A percentile compares a stretch with the other conserved stretches of the same genome.
Conservation (phyloP, 2,113 vertebrate genomes). For the Grantiella picta region DNA sequence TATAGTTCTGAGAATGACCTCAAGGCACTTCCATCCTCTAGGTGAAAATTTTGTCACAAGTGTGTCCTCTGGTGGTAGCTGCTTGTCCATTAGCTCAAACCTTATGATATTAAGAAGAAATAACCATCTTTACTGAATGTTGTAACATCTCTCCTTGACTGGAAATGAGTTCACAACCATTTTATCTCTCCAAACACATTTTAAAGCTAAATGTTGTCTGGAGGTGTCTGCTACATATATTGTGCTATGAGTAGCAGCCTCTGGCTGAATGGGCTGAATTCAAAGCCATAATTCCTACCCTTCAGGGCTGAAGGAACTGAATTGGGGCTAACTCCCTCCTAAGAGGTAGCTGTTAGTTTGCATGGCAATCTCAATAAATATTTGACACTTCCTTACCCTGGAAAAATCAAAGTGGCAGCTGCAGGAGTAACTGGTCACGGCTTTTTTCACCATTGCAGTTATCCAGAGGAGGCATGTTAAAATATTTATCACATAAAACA, state of each 20-base stretch:
- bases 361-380: background rate
- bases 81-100: background rate
- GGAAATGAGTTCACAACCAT: background rate
- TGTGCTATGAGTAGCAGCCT: background rate
- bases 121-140: background rate
- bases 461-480: background rate
- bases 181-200: background rate
- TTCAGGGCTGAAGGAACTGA: background rate
- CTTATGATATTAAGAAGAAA: background rate
- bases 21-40: background rate
- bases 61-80: rapidly evolving
- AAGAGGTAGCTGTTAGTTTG: background rate
- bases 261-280: background rate
- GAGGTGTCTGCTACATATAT: background rate
- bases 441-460: background rate
- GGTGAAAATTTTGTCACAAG: background rate
- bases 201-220: background rate
- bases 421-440: background rate
- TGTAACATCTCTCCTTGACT: background rate
- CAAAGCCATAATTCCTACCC: background rate
- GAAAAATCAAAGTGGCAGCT: slow-evolving; percentile 18
- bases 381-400: background rate
- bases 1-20: background rate
- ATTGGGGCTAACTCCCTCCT: background rate
- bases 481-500: slow-evolving; percentile 26